Percentiles rank a stretch among this genome's conserved stretches.
phyloP scores from a whole-genome alignment of 2,797 vertebrate genomes.

The Sylvia borin region DNA sequence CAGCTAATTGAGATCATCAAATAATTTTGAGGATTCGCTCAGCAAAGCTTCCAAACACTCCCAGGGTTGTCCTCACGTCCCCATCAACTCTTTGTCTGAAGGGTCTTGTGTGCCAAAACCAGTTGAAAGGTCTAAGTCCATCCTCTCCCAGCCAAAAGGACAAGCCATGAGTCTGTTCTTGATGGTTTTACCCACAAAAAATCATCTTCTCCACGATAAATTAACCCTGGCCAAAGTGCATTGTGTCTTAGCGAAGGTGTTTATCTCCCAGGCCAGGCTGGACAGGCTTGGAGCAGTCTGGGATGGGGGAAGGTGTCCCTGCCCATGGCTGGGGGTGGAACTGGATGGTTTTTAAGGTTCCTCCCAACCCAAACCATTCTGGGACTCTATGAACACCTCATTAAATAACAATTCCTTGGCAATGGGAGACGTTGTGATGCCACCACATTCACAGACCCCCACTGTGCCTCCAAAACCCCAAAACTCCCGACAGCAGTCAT shows the following conservation, averaged over 20 bases:
- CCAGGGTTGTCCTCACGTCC: neutral
- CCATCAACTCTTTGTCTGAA: neutral
- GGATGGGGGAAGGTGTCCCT: neutral
- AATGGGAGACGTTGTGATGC: neutral
- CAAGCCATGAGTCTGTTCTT: neutral
- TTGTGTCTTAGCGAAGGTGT: neutral
- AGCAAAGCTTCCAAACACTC: neutral
- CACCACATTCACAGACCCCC: neutral
- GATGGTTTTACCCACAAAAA: neutral
- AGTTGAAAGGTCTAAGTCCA: neutral
- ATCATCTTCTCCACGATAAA: neutral
- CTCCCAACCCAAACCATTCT: neutral
- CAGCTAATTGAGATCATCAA: neutral
- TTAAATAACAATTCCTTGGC: neutral
- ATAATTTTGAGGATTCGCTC: neutral
- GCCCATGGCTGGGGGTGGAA: neutral
- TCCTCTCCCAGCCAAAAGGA: neutral
- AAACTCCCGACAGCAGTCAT: neutral
- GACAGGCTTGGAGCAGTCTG: neutral
- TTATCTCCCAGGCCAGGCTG: fast-evolving
- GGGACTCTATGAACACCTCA: neutral
- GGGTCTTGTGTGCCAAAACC: neutral
- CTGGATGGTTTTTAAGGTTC: neutral
- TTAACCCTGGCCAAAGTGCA: neutral
- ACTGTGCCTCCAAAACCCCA: neutral